These are phyloP conservation scores for Amblyteles armatorius DNA, from an alignment of 2,888 invertebrate species.

Conservation along the genomic window DNA sequence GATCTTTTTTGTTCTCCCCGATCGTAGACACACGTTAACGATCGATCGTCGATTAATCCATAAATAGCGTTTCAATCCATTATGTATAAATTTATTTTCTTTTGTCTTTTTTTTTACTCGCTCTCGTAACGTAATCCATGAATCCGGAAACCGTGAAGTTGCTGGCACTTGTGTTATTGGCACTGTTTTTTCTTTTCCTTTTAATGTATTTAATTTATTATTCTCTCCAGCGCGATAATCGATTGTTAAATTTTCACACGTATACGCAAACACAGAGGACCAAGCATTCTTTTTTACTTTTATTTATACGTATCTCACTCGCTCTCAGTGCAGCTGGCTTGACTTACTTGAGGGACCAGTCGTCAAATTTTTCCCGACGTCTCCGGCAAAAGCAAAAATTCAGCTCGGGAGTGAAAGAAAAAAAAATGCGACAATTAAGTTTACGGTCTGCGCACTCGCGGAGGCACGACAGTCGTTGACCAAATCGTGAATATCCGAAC, in stretches of 20 bases:
- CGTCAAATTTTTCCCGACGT: conserved; percentile 60
- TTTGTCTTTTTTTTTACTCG: conserved; percentile 63
- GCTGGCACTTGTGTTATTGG: conserved; percentile 50
- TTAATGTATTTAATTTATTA: background rate
- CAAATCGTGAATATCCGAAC: conserved; percentile 48
- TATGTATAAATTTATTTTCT: conserved; percentile 35
- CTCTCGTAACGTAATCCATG: conserved; percentile 64
- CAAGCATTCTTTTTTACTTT: conserved; percentile 40
- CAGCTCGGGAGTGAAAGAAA: conserved; percentile 46
- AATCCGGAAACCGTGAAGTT: conserved; percentile 48
- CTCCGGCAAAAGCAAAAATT: conserved; percentile 43
- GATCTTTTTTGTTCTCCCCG: conserved; percentile 10
- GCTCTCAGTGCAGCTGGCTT: conserved; percentile 40
- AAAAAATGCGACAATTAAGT: background rate
- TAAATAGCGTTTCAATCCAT: conserved; percentile 37
- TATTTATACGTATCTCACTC: conserved; percentile 30
- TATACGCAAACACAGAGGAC: conserved; percentile 33
- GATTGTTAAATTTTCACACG: conserved; percentile 49
- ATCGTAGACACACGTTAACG: conserved; percentile 26
- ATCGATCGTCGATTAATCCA: conserved; percentile 7
- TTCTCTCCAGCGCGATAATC: conserved; percentile 13
- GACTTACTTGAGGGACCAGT: conserved; percentile 64
- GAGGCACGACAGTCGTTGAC: conserved; percentile 37
- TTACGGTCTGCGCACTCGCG: conserved; percentile 56
- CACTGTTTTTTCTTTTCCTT: conserved; percentile 20